Percentiles rank a stretch among this genome's conserved stretches.
Evolutionary conservation across 92 coral and sea anemone species (phyloP).

Genomic region (Epizoanthus stellaris): DNA sequence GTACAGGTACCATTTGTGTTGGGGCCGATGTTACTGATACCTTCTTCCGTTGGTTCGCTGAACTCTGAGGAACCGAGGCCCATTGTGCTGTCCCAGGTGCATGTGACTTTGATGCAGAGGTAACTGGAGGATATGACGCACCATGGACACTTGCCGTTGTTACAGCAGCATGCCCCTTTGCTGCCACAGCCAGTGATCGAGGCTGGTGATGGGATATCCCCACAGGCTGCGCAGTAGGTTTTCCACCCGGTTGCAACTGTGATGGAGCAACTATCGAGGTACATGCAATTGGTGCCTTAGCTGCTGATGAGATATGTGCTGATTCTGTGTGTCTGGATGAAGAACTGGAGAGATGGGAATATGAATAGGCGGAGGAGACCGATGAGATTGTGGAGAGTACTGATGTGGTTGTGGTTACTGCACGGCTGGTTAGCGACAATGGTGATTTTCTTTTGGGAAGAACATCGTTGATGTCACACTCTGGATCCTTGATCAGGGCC

Average conservation of each 20-base stretch:
- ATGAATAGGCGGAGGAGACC: slow-evolving; percentile 47
- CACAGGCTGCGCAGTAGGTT: slow-evolving; percentile 32
- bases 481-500: slow-evolving; percentile 97
- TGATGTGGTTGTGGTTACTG: slow-evolving; percentile 55
- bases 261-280: slow-evolving; percentile 21
- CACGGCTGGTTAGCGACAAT: slow-evolving; percentile 67
- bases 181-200: background rate
- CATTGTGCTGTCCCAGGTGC: slow-evolving; percentile 97
- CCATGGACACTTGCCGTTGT: slow-evolving; percentile 31
- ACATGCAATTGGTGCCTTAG: slow-evolving; percentile 59
- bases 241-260: slow-evolving; percentile 1
- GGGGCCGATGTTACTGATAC: slow-evolving; percentile 52
- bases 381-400: slow-evolving; percentile 70
- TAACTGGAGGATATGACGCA: background rate
- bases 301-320: slow-evolving; percentile 45
- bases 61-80: slow-evolving; percentile 80
- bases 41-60: slow-evolving; percentile 70
- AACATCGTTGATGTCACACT: slow-evolving; percentile 96
- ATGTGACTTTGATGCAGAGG: slow-evolving; percentile 57
- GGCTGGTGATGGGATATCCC: slow-evolving; percentile 42
- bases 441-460: slow-evolving; percentile 92
- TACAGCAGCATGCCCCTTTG: slow-evolving; percentile 28
- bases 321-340: slow-evolving; percentile 50
- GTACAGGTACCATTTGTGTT: slow-evolving; percentile 48
- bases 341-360: slow-evolving; percentile 63